Evolutionary conservation across 2,888 invertebrate genomes (phyloP).

Genomic region (Eupithecia insigniata): DNA sequence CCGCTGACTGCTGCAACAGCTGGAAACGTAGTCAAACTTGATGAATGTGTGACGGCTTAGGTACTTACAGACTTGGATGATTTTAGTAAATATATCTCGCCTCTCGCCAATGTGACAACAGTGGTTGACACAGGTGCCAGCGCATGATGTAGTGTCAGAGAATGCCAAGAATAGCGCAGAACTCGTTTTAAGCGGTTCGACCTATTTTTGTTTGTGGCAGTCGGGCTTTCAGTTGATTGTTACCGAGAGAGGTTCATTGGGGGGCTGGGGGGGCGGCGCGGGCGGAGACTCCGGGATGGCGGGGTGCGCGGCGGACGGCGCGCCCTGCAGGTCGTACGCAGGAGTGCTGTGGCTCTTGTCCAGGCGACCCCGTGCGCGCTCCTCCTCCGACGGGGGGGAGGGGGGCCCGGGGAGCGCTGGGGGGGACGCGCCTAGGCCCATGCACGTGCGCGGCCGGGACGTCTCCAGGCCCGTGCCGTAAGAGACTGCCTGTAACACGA

Average conservation of each 20-base stretch:
- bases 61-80: background rate
- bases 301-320: constrained; percentile 50
- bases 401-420: constrained; percentile 80
- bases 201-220: too few relatives aligned
- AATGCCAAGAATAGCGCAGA: too few relatives aligned
- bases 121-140: too few relatives aligned
- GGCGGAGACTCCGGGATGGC: constrained; percentile 73
- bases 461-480: constrained; percentile 90
- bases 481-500: constrained; percentile 84
- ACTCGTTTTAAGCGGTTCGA: too few relatives aligned
- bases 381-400: constrained; percentile 62
- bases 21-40: constrained; percentile 21
- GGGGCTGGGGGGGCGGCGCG: constrained; percentile 47
- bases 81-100: too few relatives aligned
- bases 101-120: too few relatives aligned
- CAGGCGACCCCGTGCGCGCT: constrained; percentile 72
- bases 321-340: constrained; percentile 85
- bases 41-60: background rate
- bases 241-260: constrained; percentile 38
- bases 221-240: background rate
- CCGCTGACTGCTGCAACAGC: constrained; percentile 53
- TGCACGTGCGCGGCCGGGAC: constrained; percentile 39
- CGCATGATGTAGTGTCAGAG: too few relatives aligned
- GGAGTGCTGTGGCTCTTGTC: constrained; percentile 94
- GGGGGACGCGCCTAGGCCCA: constrained; percentile 17